A percentile compares a stretch with the other conserved stretches of the same genome.
phyloP scores from a whole-genome alignment of 2,113 vertebrate genomes.

The Shinisaurus crocodilurus region DNA sequence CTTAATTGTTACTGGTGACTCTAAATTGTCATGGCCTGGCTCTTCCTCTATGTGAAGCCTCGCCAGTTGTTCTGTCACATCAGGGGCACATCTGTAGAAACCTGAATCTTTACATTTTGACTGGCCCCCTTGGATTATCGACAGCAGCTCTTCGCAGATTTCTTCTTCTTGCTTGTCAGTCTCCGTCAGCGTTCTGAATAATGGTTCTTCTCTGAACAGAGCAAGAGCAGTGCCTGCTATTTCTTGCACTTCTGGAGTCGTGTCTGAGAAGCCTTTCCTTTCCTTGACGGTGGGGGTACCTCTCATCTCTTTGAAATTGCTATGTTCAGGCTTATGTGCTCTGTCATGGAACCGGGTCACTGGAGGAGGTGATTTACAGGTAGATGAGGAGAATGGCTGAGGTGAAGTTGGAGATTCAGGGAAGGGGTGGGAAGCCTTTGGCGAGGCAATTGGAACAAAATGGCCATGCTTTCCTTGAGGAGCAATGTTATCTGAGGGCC shows the following conservation, averaged over 20 bases:
- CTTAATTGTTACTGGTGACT: conserved; percentile 55
- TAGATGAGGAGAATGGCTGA: conserved; percentile 50
- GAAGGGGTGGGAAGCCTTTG: conserved; percentile 59
- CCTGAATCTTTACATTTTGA: conserved; percentile 60
- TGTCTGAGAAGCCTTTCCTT: conserved; percentile 34
- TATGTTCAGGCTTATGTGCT: conserved; percentile 22
- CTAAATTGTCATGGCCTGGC: conserved; percentile 35
- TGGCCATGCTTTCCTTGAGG: conserved; percentile 65
- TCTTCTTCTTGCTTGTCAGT: conserved; percentile 72
- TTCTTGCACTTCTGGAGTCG: conserved; percentile 30
- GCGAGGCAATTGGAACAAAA: conserved; percentile 47
- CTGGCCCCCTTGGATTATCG: conserved; percentile 60
- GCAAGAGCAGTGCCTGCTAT: conserved; percentile 22
- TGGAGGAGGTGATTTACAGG: conserved; percentile 55
- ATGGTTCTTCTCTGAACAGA: conserved; percentile 42
- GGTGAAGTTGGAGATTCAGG: conserved; percentile 48
- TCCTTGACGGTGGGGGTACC: conserved; percentile 38
- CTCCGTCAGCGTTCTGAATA: conserved; percentile 47
- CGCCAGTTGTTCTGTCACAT: conserved; percentile 67
- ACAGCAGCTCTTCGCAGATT: conserved; percentile 64
- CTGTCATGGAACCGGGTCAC: conserved; percentile 31
- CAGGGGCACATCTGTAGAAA: conserved; percentile 38
- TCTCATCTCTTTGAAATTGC: conserved; percentile 45
- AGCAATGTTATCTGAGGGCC: conserved; percentile 45
- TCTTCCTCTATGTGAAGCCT: conserved; percentile 89